Conservation (phyloP, 2,113 vertebrate species). For the sheep (Ovis aries) region ARS-UI_Ramb_v3.0 NC_056056.1:51668001-51668500, state of each 20-base stretch:
- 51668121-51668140: neutral
- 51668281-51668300: neutral
- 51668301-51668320: neutral
- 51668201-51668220: neutral
- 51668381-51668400: neutral
- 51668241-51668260: neutral
- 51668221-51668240: fast-evolving
- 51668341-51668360: neutral
- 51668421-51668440: neutral
- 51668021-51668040: neutral
- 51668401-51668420: neutral
- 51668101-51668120: neutral
- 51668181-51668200: neutral
- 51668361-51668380: neutral
- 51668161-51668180: neutral
- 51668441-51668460: neutral
- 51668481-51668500: neutral
- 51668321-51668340: neutral
- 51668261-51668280: neutral
- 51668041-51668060: neutral
- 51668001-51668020: neutral
- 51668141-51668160: neutral
- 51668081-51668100: neutral
- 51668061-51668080: neutral
- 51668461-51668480: neutral